Conservation (phyloP, 2,888 invertebrate species). For the Colletes collaris region DNA sequence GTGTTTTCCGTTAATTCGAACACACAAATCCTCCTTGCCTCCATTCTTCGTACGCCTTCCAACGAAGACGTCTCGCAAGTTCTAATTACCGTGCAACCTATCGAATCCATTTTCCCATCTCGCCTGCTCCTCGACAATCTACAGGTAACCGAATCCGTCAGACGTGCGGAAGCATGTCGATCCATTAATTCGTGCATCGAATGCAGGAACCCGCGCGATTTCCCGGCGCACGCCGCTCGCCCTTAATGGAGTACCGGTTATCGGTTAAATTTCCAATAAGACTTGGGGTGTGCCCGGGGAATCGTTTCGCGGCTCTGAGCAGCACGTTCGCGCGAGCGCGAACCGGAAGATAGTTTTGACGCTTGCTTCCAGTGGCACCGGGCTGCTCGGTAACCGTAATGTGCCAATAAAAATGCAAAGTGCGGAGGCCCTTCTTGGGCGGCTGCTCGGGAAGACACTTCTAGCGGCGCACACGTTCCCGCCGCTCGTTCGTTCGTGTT, state of each 20-base stretch:
- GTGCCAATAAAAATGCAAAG: constrained; percentile 77
- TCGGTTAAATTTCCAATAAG: constrained; percentile 71
- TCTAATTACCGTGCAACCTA: no score
- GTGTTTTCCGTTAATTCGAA: no score
- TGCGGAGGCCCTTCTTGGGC: constrained; percentile 48
- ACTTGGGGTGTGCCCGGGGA: constrained; percentile 37
- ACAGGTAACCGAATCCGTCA: constrained; percentile 60
- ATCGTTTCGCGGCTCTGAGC: constrained; percentile 23
- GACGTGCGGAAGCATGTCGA: constrained; percentile 65
- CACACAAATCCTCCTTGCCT: no score
- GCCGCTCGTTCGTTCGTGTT: not conserved
- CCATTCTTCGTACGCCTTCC: no score
- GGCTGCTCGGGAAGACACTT: constrained; percentile 28
- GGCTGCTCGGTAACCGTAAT: constrained; percentile 67
- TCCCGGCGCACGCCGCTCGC: constrained; percentile 38
- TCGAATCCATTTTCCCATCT: constrained; percentile 31
- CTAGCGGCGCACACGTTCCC: constrained; percentile 1
- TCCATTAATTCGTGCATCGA: constrained; percentile 68
- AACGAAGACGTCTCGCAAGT: no score
- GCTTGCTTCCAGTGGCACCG: constrained; percentile 57
- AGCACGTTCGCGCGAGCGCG: constrained; percentile 35
- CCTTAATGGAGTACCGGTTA: constrained; percentile 70
- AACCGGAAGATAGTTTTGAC: constrained; percentile 50
- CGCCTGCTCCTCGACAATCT: constrained; percentile 21
- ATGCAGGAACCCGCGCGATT: constrained; percentile 62